Conservation (phyloP, 2,797 vertebrate genomes). For the Bovichtus variegatus region DNA sequence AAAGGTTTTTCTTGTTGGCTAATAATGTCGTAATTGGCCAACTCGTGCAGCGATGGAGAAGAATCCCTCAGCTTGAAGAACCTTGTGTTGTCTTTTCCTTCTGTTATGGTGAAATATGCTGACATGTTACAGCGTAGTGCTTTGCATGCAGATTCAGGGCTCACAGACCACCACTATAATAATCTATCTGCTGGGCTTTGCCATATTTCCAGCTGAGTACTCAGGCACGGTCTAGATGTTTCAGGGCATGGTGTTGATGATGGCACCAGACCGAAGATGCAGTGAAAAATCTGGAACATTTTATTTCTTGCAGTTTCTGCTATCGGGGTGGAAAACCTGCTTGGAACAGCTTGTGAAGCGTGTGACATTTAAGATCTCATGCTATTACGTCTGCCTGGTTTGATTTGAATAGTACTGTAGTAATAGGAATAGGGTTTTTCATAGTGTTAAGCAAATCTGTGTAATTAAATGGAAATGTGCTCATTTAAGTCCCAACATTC, state of each 20-base stretch:
- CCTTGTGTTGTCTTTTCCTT: not conserved
- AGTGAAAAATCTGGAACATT: not conserved
- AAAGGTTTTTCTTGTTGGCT: not conserved
- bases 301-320: not conserved
- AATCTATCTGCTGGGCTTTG: conserved; percentile 26
- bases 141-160: conserved; percentile 5
- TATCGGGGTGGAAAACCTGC: not conserved
- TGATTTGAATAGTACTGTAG: not conserved
- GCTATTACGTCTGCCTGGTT: not conserved
- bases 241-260: conserved; percentile 1
- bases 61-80: not conserved
- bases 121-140: not conserved
- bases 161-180: not conserved
- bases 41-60: not conserved
- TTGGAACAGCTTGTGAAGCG: not conserved
- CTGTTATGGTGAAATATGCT: not conserved
- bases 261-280: not conserved
- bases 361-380: not conserved
- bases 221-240: not conserved
- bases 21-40: not conserved
- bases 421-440: not conserved
- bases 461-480: not conserved
- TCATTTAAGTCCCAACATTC: not conserved
- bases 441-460: not conserved
- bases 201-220: conserved; percentile 34